Base-by-base conservation (phyloP, 2,888 invertebrate species). In the Dermolepida albohirtum region DNA sequence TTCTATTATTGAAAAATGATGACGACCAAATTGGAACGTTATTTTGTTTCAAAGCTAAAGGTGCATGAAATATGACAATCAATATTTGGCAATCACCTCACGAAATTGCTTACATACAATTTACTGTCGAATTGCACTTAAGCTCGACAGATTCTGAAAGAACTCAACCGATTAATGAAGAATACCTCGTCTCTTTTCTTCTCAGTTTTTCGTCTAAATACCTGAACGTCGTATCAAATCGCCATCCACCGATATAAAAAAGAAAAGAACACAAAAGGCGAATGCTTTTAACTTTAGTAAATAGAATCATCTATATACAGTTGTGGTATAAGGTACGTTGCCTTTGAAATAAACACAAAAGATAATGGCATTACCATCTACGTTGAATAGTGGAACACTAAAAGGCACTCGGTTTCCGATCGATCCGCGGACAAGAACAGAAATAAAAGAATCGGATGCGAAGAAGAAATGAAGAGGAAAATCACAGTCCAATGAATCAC, bases 291-390 rank as follows among this genome's bases (percentile, higher is more conserved):
- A 44, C 57, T 57, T 57, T 39, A 12, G 57, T 57, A 57, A 57
- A 43, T 57, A 57, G 57, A 43, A 57, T 57, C 57, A 27, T 43
- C 16, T 16, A 14, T 57, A 44, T 44, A 57, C 43, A 44, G 57
- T 57, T 57, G 57, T 44, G 44, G 57, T 39, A 27, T 10, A 11
- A 34, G 57, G 57, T 57, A 57, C 41, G 14, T 12, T 17, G 57
- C 34, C 57, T 57, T 57, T 57, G 57, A 57, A 57, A 43, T 57
- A 44, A 44, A 57, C 57, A 57, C 57, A 57, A 57, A 57, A 57
- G 57, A 44, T 57, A 57, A 57, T 57, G 57, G 57, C 57, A 57
- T 57, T 57, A 57, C 57, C 57, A 57, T 57, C 43, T 27, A 22
- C 57, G 55, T 57, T 57, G 57, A 57, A 57, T 57, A 22, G 51